Evolutionary conservation across 2,797 vertebrate species (phyloP).

Genomic region (Arctocebus calabarensis): DNA sequence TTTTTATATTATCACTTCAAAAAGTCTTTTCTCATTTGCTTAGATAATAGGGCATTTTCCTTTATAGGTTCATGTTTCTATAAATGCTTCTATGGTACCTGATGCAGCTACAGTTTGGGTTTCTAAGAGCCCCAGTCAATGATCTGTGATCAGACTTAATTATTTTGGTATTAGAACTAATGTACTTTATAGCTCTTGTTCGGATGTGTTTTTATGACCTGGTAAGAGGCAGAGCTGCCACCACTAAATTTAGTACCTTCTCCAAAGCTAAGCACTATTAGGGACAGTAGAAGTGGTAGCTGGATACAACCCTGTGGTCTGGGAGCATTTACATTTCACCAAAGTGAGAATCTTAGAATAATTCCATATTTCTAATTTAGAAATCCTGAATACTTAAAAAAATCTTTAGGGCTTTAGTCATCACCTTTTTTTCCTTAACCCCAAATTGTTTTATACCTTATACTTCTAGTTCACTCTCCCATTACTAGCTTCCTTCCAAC

Average conservation of each 20-base stretch:
- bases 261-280: neutral
- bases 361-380: slow-evolving; percentile 1
- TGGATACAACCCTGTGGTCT: neutral
- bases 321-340: neutral
- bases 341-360: neutral
- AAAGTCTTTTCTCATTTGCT: neutral
- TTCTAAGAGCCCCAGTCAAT: neutral
- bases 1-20: neutral
- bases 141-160: slow-evolving; percentile 3
- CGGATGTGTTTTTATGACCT: neutral
- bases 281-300: neutral
- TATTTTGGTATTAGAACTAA: slow-evolving; percentile 6
- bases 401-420: neutral
- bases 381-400: slow-evolving; percentile 43
- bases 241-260: slow-evolving; percentile 32
- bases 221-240: neutral
- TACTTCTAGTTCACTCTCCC: neutral
- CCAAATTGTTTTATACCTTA: neutral
- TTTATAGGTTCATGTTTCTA: neutral
- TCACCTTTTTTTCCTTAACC: neutral
- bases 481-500: neutral
- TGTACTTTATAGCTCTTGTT: neutral
- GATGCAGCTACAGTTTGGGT: neutral
- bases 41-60: neutral
- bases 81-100: neutral